Conservation (phyloP, 1,140 invertebrate genomes). For the Trinorchestia longiramus region DNA sequence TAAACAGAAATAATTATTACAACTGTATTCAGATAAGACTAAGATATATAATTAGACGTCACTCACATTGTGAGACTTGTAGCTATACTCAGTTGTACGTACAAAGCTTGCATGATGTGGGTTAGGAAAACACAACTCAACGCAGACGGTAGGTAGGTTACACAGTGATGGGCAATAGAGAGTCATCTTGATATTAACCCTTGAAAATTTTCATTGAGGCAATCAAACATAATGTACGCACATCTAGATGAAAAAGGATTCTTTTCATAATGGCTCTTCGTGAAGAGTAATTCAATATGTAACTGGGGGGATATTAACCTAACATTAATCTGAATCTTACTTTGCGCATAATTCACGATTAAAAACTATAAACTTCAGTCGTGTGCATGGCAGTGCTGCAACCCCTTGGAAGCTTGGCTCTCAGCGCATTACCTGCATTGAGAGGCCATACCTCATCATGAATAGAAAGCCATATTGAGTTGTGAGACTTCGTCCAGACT, state of each 20-base stretch:
- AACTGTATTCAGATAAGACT: neutral
- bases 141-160: neutral
- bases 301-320: neutral
- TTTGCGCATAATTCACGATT: neutral
- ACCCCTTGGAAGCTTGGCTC: neutral
- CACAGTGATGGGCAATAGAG: neutral
- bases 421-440: neutral
- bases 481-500: neutral
- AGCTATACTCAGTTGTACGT: neutral
- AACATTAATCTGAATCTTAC: neutral
- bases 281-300: neutral
- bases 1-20: neutral
- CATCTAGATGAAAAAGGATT: neutral
- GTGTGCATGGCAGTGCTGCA: neutral
- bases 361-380: neutral
- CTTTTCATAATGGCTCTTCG: neutral
- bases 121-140: neutral
- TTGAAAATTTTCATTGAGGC: neutral
- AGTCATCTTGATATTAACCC: neutral
- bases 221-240: neutral
- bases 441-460: neutral
- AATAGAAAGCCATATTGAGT: constrained; percentile 1
- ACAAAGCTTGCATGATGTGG: neutral
- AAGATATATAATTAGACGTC: neutral
- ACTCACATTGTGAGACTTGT: neutral